Percentiles rank a stretch among this genome's conserved stretches.
phyloP scores from a whole-genome alignment of 2,113 vertebrate species.

The Planiliza haematocheilus region DNA sequence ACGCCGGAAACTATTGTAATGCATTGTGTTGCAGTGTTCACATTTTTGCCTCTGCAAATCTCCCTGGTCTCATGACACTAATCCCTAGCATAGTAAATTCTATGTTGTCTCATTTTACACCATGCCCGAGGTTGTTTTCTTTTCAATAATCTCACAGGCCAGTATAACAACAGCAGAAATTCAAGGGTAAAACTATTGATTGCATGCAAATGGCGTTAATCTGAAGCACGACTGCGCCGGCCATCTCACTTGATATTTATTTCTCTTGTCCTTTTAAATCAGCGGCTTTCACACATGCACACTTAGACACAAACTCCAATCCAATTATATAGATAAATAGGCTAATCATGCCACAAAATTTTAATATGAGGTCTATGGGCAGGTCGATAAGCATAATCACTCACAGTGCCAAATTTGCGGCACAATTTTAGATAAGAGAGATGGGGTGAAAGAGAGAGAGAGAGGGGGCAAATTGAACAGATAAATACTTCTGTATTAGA shows the following conservation, averaged over 20 bases:
- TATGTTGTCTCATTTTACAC: constrained; percentile 75
- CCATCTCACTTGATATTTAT: constrained; percentile 70
- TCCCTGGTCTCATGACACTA: constrained; percentile 76
- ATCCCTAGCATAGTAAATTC: constrained; percentile 74
- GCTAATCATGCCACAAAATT: constrained; percentile 86
- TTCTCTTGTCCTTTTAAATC: constrained; percentile 73
- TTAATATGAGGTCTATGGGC: constrained; percentile 82
- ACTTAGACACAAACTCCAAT: constrained; percentile 80
- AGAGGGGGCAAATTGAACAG: constrained; percentile 76
- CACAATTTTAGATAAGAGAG: constrained; percentile 86
- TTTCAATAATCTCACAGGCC: constrained; percentile 78
- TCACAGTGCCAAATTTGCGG: constrained; percentile 82
- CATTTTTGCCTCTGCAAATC: constrained; percentile 74
- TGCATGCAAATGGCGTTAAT: constrained; percentile 83
- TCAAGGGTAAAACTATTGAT: constrained; percentile 81
- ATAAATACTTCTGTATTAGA: constrained; percentile 82
- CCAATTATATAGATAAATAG: constrained; percentile 89
- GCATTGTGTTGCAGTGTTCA: constrained; percentile 73
- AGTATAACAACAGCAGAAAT: constrained; percentile 63
- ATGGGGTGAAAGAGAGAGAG: constrained; percentile 58
- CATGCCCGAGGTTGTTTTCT: constrained; percentile 76
- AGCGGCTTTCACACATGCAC: constrained; percentile 63
- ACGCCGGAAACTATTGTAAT: constrained; percentile 77
- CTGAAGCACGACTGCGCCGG: constrained; percentile 72
- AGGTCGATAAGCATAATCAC: constrained; percentile 84